phyloP scores from a whole-genome alignment of 2,888 invertebrate species.

The Muscina levida region DNA sequence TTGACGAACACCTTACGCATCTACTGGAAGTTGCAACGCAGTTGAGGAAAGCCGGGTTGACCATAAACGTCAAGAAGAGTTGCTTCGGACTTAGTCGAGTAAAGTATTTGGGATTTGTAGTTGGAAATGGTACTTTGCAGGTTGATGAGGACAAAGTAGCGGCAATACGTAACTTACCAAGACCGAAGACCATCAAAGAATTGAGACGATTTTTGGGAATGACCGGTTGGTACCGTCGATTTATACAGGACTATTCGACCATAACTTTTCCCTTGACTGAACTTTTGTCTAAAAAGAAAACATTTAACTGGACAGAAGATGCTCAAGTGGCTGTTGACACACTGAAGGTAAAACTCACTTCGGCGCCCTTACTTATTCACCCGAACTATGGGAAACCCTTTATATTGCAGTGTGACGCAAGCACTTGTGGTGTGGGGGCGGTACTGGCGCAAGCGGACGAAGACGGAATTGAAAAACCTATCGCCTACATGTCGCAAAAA shows the following conservation, averaged over 20 bases:
- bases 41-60: slow-evolving; percentile 21
- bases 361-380: neutral
- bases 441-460: neutral
- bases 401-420: neutral
- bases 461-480: neutral
- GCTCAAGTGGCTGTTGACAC: neutral
- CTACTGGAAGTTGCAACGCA: neutral
- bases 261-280: too few relatives aligned
- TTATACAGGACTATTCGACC: neutral
- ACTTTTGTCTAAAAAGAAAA: slow-evolving; percentile 24
- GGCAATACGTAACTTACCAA: slow-evolving; percentile 25
- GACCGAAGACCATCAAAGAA: slow-evolving; percentile 8
- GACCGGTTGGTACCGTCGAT: slow-evolving; percentile 25
- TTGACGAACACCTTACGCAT: neutral
- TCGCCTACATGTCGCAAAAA: neutral
- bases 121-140: slow-evolving; percentile 21
- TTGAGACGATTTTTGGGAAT: slow-evolving; percentile 4
- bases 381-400: neutral
- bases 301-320: neutral
- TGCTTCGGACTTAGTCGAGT: slow-evolving; percentile 4
- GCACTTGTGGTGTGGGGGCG: neutral
- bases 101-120: slow-evolving; percentile 29
- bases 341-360: neutral
- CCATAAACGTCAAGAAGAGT: slow-evolving; percentile 26
- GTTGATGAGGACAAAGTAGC: slow-evolving; percentile 33